Evolutionary conservation across 2,113 vertebrate genomes (phyloP).

Genomic region (Ammodytes dubius): DNA sequence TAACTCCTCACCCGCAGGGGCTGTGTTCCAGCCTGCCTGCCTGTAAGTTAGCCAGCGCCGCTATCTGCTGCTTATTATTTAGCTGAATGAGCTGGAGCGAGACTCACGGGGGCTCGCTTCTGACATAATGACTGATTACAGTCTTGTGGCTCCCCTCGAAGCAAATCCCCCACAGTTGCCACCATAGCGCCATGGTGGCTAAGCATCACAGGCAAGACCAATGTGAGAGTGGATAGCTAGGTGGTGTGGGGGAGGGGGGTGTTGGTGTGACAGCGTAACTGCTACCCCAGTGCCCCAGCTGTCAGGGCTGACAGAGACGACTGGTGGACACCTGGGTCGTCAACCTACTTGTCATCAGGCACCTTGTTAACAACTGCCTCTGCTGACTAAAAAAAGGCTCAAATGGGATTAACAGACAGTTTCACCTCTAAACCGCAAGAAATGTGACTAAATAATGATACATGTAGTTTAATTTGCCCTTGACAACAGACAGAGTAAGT

Average conservation of each 20-base stretch:
- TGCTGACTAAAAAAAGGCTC: neutral
- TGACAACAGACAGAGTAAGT: too few species aligned
- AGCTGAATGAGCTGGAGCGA: slow-evolving; percentile 87
- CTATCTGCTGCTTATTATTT: slow-evolving; percentile 89
- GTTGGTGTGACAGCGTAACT: slow-evolving; percentile 64
- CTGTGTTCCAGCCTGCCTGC: slow-evolving; percentile 75
- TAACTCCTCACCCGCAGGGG: slow-evolving; percentile 44
- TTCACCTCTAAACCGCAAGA: neutral
- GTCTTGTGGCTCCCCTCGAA: slow-evolving; percentile 86
- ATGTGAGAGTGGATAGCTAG: neutral
- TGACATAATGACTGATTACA: slow-evolving; percentile 95
- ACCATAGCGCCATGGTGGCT: slow-evolving; percentile 46
- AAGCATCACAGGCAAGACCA: slow-evolving; percentile 62
- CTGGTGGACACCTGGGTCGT: slow-evolving; percentile 57
- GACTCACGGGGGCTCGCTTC: slow-evolving; percentile 84
- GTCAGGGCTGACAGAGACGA: slow-evolving; percentile 60
- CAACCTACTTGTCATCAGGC: slow-evolving; percentile 45
- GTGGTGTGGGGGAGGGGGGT: neutral
- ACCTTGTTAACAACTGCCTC: slow-evolving; percentile 55
- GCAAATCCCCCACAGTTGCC: slow-evolving; percentile 85
- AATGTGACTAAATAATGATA: slow-evolving; percentile 19
- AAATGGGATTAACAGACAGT: slow-evolving; percentile 1
- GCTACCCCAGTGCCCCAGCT: slow-evolving; percentile 46
- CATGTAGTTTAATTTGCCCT: slow-evolving; percentile 7
- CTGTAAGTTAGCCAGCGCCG: slow-evolving; percentile 49